phyloP scores from a whole-genome alignment of 2,113 vertebrate species.

The Pelodiscus sinensis region DNA sequence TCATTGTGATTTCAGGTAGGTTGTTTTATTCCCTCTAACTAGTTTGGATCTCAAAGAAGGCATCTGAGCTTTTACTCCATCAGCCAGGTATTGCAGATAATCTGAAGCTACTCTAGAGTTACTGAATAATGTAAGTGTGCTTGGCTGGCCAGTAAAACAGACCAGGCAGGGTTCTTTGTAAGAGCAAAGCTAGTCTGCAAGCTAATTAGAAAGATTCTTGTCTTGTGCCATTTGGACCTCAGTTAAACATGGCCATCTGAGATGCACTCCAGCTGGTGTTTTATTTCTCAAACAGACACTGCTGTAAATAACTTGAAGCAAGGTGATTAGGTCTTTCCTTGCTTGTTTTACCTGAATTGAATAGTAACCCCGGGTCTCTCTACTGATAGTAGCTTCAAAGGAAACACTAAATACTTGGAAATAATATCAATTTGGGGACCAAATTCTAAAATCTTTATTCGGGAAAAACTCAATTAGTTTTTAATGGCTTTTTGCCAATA shows the following conservation, averaged over 20 bases:
- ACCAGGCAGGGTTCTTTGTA: neutral
- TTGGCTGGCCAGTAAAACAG: neutral
- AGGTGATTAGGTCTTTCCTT: neutral
- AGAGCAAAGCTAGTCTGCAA: neutral
- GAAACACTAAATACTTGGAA: constrained; percentile 54
- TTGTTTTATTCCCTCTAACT: neutral
- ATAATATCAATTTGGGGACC: constrained; percentile 46
- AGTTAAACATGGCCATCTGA: neutral
- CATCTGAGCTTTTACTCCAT: neutral
- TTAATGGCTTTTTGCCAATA: constrained; percentile 21
- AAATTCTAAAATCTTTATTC: constrained; percentile 45
- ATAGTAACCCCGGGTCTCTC: constrained; percentile 10
- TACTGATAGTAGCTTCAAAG: constrained; percentile 40
- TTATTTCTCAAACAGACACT: neutral
- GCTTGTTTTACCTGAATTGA: neutral
- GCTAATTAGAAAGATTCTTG: neutral
- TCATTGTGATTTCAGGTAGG: neutral
- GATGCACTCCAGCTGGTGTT: neutral
- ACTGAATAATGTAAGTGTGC: neutral
- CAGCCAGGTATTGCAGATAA: neutral
- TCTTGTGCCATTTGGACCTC: neutral
- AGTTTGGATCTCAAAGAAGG: neutral
- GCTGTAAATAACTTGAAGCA: neutral
- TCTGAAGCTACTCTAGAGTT: neutral
- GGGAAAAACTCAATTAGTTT: constrained; percentile 10